Evolutionary conservation across 1,140 invertebrate species (phyloP).

Genomic region (Phocides pigmalion): DNA sequence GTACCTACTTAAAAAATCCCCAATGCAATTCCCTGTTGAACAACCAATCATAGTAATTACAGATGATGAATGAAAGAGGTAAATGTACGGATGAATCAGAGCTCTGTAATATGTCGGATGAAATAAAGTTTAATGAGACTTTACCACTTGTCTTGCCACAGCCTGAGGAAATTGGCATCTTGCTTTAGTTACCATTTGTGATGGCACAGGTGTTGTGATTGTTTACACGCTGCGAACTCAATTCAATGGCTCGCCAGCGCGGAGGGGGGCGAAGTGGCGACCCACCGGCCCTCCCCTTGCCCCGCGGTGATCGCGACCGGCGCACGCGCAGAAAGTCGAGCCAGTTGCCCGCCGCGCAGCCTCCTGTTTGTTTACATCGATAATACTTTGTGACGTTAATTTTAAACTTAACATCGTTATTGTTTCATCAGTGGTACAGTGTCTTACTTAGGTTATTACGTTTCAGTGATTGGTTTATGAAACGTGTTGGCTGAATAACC

Average conservation of each 20-base stretch:
- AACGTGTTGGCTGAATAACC: conserved; percentile 41
- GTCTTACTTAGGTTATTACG: conserved; percentile 10
- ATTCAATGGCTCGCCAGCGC: conserved; percentile 58
- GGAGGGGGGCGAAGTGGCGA: conserved; percentile 49
- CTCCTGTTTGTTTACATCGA: conserved; percentile 78
- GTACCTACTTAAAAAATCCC: not conserved
- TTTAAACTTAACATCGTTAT: conserved; percentile 31
- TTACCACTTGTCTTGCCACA: not conserved
- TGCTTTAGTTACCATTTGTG: conserved; percentile 37
- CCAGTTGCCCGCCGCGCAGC: conserved; percentile 77
- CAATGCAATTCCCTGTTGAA: not conserved
- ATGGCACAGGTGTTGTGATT: conserved; percentile 65
- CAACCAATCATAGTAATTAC: not conserved
- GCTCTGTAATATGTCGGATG: not conserved
- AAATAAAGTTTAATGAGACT: conserved; percentile 4
- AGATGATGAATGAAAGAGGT: not conserved
- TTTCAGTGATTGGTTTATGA: conserved; percentile 23
- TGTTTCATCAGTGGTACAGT: conserved; percentile 33
- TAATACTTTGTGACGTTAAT: conserved; percentile 56
- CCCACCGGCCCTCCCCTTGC: conserved; percentile 47
- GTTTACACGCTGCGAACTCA: conserved; percentile 62
- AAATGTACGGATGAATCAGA: conserved; percentile 1
- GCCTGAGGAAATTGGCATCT: conserved; percentile 7
- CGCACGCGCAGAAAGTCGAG: conserved; percentile 71
- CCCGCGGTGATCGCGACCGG: conserved; percentile 46